Evolutionary conservation across 2,888 invertebrate genomes (phyloP), one percentile per base, ranked within the genome.

Genomic region (Pycnomerus fuliginosus): DNA sequence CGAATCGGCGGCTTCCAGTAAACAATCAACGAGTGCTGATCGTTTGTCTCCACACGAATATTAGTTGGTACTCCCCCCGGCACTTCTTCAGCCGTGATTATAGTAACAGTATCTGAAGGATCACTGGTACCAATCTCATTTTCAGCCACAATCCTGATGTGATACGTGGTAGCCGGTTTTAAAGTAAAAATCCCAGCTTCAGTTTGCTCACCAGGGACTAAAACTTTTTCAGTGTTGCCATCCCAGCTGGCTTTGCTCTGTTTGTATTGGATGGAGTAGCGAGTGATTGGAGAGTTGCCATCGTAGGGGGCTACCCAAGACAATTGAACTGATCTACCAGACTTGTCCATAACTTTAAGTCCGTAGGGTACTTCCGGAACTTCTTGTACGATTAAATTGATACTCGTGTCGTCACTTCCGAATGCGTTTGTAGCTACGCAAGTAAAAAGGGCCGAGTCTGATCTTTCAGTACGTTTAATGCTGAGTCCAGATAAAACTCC

Each of bases 351-450:
- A 16, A 93, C 91, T 70, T 81, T 93, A 44, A 92, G 73, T 36
- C 90, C 90, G 64, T 90, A 90, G 0, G 93, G 92, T 50, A 90
- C 87, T 77, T 93, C 93, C 3, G 90, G 89, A 37, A 86, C 87
- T 81, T 90, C 90, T 81, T 94, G 93, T 55, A 94, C 87, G 55
- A 94, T 93, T 83, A 94, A 87, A 70, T 93, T 92, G 64, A 94
- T 92, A 73, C 90, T 92, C n/a, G 92, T 90, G 62, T 94, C 93
- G 67, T 93, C 94, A 52, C 90, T 92, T 35, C 93, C 93, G 67
- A 93, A 94, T 11, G 92, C 90, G 69, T 94, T 94, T 2, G 92
- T 92, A 1, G 93, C 93, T 7, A 93, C 88, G 64, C 94, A 94
- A 17, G 92, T 91, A 64, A 92, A 94, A 1, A 92, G 75, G 1